Base-by-base conservation (phyloP, 2,888 invertebrate species). In the Halictus quadricinctus region DNA sequence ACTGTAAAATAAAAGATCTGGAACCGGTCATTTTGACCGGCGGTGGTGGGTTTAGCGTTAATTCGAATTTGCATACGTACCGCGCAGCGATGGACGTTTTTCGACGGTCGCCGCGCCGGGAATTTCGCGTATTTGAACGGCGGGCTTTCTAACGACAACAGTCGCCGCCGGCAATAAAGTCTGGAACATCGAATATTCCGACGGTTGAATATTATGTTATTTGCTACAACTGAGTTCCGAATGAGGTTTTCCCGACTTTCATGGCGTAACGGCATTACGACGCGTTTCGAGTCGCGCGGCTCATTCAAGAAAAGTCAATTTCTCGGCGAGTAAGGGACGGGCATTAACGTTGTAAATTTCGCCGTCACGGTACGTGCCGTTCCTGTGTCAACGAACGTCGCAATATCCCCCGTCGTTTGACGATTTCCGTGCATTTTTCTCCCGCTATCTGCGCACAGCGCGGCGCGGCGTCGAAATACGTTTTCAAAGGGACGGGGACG, bases 221-320 rank as follows among this genome's bases (percentile, higher is more conserved):
- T 83, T 79, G 85, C 75, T 80, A 73, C 79, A 82, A 87, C 77
- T 80, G 73, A 60, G 66, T 36, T 60, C 46, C 72, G 36, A 81
- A 87, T 85, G 81, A 89, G 85, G 85, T 89, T 89, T 88, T 79
- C 15, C 74, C 66, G 87, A 89, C 82, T 87, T 84, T 80, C 75
- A 70, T 46, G 75, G 43, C n/a, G 72, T 79, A 79, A 84, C 75
- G 74, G 48, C 60, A 75, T 79, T 83, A 76, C 76, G 76, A 50
- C 58, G 79, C 84, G 72, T 70, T 60, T 48, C 60, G 36, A 80
- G 72, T 36, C 21, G 70, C 64, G 60, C 58, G 21, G 21, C 78
- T 85, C 77, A 41, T 78, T 85, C 85, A 72, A 70, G 81, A 70
- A 69, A 85, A 76, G 77, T 85, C 85, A 73, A 81, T 86, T 75